Evolutionary conservation across 1,140 invertebrate species (phyloP), one percentile per base, ranked within the genome.

Genomic region (Papilio helenus): DNA sequence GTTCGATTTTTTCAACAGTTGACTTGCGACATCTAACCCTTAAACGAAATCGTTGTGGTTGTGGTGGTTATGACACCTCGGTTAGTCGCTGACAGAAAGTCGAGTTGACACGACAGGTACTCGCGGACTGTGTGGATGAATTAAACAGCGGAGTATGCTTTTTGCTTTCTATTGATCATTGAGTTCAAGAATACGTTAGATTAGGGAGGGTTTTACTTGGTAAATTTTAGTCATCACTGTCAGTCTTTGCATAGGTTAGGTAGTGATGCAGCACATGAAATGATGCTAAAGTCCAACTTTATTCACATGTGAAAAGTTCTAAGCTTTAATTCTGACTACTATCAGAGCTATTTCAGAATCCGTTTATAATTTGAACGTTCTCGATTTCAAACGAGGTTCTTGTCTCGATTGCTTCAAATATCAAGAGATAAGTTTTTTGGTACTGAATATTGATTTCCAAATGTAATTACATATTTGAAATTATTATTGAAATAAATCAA

Each of bases 151-250:
- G 72, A 65, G 85, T 76, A 93, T 91, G 89, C 78, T 92, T 79
- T n/a, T n/a, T n/a, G n/a, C n/a, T n/a, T 86, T 85, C 79, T 88
- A 87, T 84, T 86, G 88, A 82, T 92, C 90, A n/a, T 89, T 90
- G 82, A 88, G 88, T 80, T 89, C 88, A 34, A 84, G 89, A 39
- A 84, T 92, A 39, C 83, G 89, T 76, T 83, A 86, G 87, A 85
- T 23, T 72, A 91, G 87, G 83, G 76, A 78, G 12, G 12, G 46
- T 72, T 39, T 71, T 80, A 39, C 26, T 80, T 23, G 73, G 68
- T 79, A 79, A 72, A 34, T 72, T 16, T 34, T 44, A 20, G 39
- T 7, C 4, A 73, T n/a, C 49, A 23, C 55, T 72, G 39, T 14
- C 49, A 79, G 29, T 76, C 49, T 72, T 61, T 81, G 74, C 29